Base-by-base conservation (phyloP, 2,888 invertebrate species). In the Drosophila anceps region DNA sequence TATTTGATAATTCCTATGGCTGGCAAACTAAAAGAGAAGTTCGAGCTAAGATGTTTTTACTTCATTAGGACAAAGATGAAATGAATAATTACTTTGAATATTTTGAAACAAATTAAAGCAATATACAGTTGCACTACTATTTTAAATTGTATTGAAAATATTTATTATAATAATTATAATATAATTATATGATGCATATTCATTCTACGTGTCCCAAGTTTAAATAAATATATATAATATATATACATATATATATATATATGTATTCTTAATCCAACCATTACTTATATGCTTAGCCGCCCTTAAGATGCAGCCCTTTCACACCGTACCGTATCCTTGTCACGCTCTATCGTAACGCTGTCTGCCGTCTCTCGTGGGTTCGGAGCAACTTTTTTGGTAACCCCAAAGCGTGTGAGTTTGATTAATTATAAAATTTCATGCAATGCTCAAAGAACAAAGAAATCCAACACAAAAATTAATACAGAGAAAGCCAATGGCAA, bases 391-490 rank as follows among this genome's bases (percentile, higher is more conserved):
- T 50, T 51, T 61, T 24, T 18, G 35, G n/a, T 62, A 51, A 70
- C 44, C 71, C 71, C 57, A 67, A 76, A 72, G 76, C 78, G 84
- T 76, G 82, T 83, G 90, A 90, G 90, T 91, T 92, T 92, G 92
- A 92, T 92, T 92, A 92, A 92, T 92, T 92, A 78, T 87, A 29
- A 76, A 91, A 92, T 92, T 92, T 92, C 92, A 92, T 90, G 92
- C 92, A 89, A 91, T 91, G 92, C 89, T 41, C 43, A 20, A 46
- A 75, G 61, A 58, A 20, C n/a, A n/a, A n/a, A n/a, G n/a, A 48
- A 68, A 44, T 9, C 29, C 59, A 64, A 72, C 59, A 46, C 59
- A 54, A 57, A 59, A 63, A 62, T 58, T 55, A 73, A 82, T 79
- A 50, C 55, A 67, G 67, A 58, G 57, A 73, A 84, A 83, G 69